Percentiles rank a stretch among this genome's conserved stretches.
phyloP scores from a whole-genome alignment of 2,888 invertebrate species.

The Syrista parreyssii region DNA sequence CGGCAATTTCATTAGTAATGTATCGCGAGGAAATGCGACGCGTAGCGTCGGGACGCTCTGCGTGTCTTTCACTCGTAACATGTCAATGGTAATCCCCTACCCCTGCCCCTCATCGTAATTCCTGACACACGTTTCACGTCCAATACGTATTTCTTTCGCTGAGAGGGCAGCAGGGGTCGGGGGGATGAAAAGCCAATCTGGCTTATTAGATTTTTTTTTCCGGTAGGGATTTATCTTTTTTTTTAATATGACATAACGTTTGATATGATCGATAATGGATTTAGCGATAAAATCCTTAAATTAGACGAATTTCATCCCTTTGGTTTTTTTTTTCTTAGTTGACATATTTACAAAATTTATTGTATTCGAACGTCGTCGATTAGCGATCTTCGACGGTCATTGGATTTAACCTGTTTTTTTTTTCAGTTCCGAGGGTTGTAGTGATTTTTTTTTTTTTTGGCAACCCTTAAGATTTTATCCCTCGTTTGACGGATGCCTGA shows the following conservation, averaged over 20 bases:
- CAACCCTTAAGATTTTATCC: neutral
- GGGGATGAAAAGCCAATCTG: neutral
- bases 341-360: neutral
- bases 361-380: neutral
- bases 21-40: neutral
- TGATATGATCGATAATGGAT: neutral
- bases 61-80: neutral
- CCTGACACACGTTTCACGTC: neutral
- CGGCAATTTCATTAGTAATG: slow-evolving; percentile 5
- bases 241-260: neutral
- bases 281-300: neutral
- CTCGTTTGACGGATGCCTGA: neutral
- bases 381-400: neutral
- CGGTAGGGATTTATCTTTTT: neutral
- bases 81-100: neutral
- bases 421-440: neutral
- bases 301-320: neutral
- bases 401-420: neutral
- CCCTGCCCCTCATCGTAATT: neutral
- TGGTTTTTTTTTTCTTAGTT: neutral
- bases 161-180: neutral
- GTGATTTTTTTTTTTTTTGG: neutral
- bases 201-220: neutral
- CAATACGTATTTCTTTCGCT: neutral
- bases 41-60: neutral